Conservation (phyloP, 2,113 vertebrate genomes). For the Heptranchias perlo region DNA sequence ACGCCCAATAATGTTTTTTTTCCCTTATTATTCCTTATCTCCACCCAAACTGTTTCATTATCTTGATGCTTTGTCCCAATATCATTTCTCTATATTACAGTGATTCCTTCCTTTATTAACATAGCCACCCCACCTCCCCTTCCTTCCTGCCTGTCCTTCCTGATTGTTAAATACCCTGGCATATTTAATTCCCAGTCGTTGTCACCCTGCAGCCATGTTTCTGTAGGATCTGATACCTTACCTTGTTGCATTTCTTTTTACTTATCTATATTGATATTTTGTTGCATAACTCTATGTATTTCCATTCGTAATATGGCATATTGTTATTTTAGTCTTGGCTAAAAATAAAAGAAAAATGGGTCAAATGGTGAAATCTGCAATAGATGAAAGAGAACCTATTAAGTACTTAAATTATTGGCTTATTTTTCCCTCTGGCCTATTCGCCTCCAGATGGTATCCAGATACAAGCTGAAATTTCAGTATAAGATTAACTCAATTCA, state of each 20-base stretch:
- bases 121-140: too few species aligned
- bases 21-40: too few species aligned
- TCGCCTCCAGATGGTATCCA: constrained; percentile 34
- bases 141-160: too few species aligned
- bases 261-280: constrained; percentile 13
- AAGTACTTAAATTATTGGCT: constrained; percentile 31
- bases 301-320: not conserved
- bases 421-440: constrained; percentile 27
- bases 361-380: constrained; percentile 9
- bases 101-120: too few species aligned
- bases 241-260: not conserved
- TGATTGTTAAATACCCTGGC: too few species aligned
- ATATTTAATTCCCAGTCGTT: too few species aligned
- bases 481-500: constrained; percentile 25
- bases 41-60: too few species aligned
- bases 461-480: constrained; percentile 22
- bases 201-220: too few species aligned
- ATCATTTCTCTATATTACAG: too few species aligned
- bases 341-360: constrained; percentile 21
- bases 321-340: constrained; percentile 2
- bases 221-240: not conserved
- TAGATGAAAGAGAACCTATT: constrained; percentile 17
- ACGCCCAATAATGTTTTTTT: too few species aligned
- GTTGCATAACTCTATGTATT: not conserved
- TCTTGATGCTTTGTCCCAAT: too few species aligned